phyloP scores from a whole-genome alignment of 2,797 vertebrate species.

The Echeneis naucrates region DNA sequence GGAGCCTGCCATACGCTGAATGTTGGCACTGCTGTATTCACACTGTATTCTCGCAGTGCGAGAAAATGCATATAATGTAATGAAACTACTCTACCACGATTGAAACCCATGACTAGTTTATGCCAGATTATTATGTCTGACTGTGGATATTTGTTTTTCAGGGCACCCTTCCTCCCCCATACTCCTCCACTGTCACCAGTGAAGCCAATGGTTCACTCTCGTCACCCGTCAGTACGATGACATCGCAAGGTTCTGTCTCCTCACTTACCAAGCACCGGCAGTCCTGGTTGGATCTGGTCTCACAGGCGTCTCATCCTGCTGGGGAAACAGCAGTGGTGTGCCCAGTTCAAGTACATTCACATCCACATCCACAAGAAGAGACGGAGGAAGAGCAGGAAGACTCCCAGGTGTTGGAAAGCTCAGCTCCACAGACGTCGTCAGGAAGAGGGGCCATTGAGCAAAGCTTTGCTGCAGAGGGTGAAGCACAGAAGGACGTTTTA shows the following conservation, averaged over 20 bases:
- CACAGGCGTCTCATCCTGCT: conserved; percentile 74
- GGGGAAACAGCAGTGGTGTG: conserved; percentile 81
- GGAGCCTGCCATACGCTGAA: neutral
- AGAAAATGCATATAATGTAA: neutral
- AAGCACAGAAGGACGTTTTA: conserved; percentile 11
- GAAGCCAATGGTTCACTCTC: conserved; percentile 86
- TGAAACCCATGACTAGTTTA: neutral
- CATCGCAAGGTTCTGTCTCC: conserved; percentile 85
- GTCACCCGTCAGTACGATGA: conserved; percentile 87
- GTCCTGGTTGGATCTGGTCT: conserved; percentile 87
- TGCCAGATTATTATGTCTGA: conserved; percentile 1
- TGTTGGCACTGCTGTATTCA: neutral
- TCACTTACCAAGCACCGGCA: conserved; percentile 87
- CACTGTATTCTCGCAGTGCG: neutral
- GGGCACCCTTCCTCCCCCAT: conserved; percentile 87
- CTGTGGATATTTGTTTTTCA: conserved; percentile 43
- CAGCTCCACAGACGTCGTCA: conserved; percentile 12
- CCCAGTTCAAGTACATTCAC: conserved; percentile 82
- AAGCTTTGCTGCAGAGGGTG: conserved; percentile 3
- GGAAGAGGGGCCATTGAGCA: conserved; percentile 33
- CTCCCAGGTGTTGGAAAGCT: conserved; percentile 14
- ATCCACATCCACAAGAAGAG: conserved; percentile 55
- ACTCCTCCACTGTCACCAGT: conserved; percentile 82
- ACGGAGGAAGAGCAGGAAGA: conserved; percentile 16
- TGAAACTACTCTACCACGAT: neutral